Evolutionary conservation across 2,113 vertebrate species (phyloP).

Genomic region (Nerophis ophidion): DNA sequence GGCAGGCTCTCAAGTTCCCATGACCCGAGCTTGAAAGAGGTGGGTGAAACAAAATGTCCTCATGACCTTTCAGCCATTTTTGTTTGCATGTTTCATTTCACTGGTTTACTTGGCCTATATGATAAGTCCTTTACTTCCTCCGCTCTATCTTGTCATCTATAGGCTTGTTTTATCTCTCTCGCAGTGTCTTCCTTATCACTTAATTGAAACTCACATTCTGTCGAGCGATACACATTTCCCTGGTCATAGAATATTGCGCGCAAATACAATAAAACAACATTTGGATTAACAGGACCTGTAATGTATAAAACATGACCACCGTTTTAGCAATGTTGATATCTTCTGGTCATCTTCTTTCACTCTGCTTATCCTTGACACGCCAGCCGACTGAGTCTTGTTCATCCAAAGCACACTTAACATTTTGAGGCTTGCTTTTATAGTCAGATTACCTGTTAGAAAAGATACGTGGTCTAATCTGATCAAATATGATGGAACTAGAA

Average conservation of each 20-base stretch:
- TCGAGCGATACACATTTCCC: background rate
- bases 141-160: constrained; percentile 15
- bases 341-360: background rate
- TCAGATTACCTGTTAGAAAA: background rate
- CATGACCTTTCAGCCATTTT: too few species aligned
- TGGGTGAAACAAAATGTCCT: too few species aligned
- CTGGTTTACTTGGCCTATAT: too few species aligned
- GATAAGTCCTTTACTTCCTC: too few species aligned
- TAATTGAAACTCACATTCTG: constrained; percentile 26
- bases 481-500: background rate
- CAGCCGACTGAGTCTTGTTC: background rate
- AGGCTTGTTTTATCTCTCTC: constrained; percentile 34
- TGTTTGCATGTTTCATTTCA: too few species aligned
- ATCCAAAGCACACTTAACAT: background rate
- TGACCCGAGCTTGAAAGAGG: too few species aligned
- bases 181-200: constrained; percentile 37
- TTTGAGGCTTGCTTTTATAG: background rate
- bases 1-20: too few species aligned
- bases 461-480: background rate
- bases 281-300: constrained; percentile 6
- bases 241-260: too few species aligned
- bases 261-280: background rate
- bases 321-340: background rate
- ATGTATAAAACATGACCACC: constrained; percentile 10
- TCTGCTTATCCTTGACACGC: background rate